Conservation (phyloP, 2,888 invertebrate species). For the Tricholauxania praeusta region DNA sequence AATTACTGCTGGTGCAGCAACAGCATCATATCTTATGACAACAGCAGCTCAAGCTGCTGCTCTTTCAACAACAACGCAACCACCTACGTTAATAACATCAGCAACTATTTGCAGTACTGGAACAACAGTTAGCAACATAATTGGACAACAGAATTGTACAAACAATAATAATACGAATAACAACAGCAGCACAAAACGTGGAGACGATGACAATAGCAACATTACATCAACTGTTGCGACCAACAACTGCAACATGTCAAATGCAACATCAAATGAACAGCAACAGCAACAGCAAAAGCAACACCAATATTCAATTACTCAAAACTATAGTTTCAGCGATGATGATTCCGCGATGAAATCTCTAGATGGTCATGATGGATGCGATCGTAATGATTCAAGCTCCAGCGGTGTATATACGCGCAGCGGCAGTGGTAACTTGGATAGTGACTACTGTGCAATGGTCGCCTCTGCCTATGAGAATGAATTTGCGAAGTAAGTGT, state of each 20-base stretch:
- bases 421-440: slow-evolving; percentile 56
- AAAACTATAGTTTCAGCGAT: slow-evolving; percentile 35
- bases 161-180: slow-evolving; percentile 37
- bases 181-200: slow-evolving; percentile 28
- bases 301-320: slow-evolving; percentile 26
- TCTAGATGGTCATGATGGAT: slow-evolving; percentile 54
- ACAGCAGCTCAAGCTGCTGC: slow-evolving; percentile 37
- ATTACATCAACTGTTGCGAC: slow-evolving; percentile 52
- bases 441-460: slow-evolving; percentile 63
- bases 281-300: slow-evolving; percentile 38
- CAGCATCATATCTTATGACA: slow-evolving; percentile 37
- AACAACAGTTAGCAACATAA: slow-evolving; percentile 20
- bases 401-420: slow-evolving; percentile 50
- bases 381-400: slow-evolving; percentile 53
- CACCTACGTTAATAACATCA: slow-evolving; percentile 38
- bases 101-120: slow-evolving; percentile 29
- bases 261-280: slow-evolving; percentile 29
- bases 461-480: slow-evolving; percentile 61
- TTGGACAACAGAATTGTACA: slow-evolving; percentile 8
- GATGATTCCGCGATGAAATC: slow-evolving; percentile 60
- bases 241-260: slow-evolving; percentile 31
- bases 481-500: slow-evolving; percentile 62
- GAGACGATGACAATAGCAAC: slow-evolving; percentile 43
- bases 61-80: slow-evolving; percentile 32
- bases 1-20: slow-evolving; percentile 19